A percentile compares a stretch with the other conserved stretches of the same genome.
These are phyloP conservation scores for Zaprionus lachaisei DNA, from an alignment of 1,140 invertebrate genomes.

Conservation along the genomic window DNA sequence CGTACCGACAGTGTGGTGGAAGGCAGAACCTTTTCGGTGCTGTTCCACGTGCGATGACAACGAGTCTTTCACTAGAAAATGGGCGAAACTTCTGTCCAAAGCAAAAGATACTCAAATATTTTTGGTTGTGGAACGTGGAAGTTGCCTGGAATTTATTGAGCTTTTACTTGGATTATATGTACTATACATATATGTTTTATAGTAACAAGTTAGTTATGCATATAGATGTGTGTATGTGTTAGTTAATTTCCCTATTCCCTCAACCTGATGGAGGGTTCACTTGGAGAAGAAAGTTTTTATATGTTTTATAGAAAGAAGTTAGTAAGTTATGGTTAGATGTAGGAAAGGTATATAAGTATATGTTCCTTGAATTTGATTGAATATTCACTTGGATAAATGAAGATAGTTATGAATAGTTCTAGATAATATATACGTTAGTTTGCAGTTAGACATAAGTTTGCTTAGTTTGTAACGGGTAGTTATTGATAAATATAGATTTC, in stretches of 20 bases:
- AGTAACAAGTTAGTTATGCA: not conserved
- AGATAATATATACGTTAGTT: too few species aligned
- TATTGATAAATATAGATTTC: too few species aligned
- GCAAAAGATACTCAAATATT: constrained; percentile 3
- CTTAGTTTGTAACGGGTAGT: too few species aligned
- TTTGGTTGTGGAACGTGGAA: not conserved
- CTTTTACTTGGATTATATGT: not conserved
- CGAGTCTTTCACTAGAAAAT: not conserved
- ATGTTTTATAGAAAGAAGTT: not conserved
- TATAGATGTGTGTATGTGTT: too few species aligned
- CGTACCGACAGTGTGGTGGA: not conserved
- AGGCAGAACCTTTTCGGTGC: not conserved
- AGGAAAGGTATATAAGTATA: not conserved
- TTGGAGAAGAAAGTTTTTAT: not conserved
- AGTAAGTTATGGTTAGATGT: not conserved
- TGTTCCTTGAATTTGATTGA: not conserved
- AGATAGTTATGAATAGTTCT: too few species aligned
- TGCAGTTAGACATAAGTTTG: too few species aligned
- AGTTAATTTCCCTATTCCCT: too few species aligned
- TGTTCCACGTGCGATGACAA: not conserved
- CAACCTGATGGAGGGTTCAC: too few species aligned
- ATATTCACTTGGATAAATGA: too few species aligned
- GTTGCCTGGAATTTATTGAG: constrained; percentile 1
- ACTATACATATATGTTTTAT: not conserved
- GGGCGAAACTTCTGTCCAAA: not conserved